Percentiles rank a stretch among this genome's conserved stretches.
Evolutionary conservation across 2,888 invertebrate genomes (phyloP).

Genomic region (Oscheius sp.): DNA sequence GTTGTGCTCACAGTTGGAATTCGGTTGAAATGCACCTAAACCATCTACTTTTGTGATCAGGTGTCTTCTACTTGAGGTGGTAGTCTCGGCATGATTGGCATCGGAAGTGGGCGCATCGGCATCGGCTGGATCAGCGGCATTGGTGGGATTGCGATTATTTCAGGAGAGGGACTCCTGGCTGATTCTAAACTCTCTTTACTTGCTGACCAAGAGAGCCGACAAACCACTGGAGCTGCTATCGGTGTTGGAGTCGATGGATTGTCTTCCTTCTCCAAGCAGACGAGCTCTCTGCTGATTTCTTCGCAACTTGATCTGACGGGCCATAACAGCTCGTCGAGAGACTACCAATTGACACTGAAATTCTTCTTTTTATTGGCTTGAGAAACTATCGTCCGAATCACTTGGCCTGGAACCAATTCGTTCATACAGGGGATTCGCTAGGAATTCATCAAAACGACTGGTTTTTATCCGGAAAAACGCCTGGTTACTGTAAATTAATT

Average conservation of each 20-base stretch:
- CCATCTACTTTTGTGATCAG: too few relatives aligned
- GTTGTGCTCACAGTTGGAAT: too few relatives aligned
- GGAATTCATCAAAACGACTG: too few relatives aligned
- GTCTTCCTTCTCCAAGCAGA: conserved; percentile 11
- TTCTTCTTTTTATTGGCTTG: not conserved
- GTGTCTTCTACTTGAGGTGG: too few relatives aligned
- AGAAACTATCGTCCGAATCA: not conserved
- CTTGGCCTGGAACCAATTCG: too few relatives aligned
- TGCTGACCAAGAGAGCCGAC: not conserved
- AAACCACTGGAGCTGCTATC: conserved; percentile 4
- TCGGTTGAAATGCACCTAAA: too few relatives aligned
- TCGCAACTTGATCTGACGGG: conserved; percentile 66
- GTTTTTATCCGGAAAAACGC: too few relatives aligned
- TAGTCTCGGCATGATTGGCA: conserved; percentile 18
- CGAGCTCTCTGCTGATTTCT: conserved; percentile 48
- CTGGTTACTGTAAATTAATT: too few relatives aligned
- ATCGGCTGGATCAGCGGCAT: conserved; percentile 8
- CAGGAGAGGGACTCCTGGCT: conserved; percentile 3
- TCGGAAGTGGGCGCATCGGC: conserved; percentile 14
- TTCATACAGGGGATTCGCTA: too few relatives aligned
- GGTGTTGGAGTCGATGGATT: conserved; percentile 5
- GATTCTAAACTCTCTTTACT: conserved; percentile 2
- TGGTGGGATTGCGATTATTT: not conserved
- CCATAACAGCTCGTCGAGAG: conserved; percentile 64
- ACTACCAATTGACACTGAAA: conserved; percentile 67